These are phyloP conservation scores for Drosophila differens DNA, from an alignment of 2,888 invertebrate species.

Conservation along the genomic window DNA sequence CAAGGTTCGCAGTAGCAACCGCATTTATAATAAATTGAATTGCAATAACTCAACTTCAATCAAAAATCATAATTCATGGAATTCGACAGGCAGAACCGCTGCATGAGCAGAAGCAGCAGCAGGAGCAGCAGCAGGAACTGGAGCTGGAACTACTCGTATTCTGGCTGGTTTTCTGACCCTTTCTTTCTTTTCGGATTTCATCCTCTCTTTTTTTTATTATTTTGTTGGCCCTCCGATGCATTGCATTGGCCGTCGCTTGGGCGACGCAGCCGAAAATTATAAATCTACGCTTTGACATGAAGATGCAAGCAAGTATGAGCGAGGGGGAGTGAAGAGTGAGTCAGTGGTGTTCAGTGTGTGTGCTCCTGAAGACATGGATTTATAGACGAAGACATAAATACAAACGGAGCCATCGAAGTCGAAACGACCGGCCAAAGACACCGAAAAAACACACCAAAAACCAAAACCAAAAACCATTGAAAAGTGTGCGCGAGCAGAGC, in stretches of 20 bases:
- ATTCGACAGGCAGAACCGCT: constrained; percentile 74
- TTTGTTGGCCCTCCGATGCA: constrained; percentile 55
- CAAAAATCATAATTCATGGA: constrained; percentile 85
- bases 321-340: background rate
- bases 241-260: constrained; percentile 47
- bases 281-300: constrained; percentile 83
- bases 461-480: constrained; percentile 41
- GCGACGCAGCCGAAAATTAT: constrained; percentile 77
- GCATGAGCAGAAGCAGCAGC: constrained; percentile 24
- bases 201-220: constrained; percentile 10
- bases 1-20: constrained; percentile 64
- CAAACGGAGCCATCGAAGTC: constrained; percentile 67
- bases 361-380: constrained; percentile 75
- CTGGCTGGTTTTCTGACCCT: constrained; percentile 5
- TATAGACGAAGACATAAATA: constrained; percentile 80
- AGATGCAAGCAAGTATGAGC: constrained; percentile 63
- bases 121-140: constrained; percentile 21
- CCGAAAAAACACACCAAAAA: constrained; percentile 61
- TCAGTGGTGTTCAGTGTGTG: constrained; percentile 25
- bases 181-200: background rate
- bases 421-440: constrained; percentile 73
- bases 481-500: constrained; percentile 53
- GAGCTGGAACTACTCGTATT: constrained; percentile 4
- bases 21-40: constrained; percentile 83
- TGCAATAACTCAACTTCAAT: constrained; percentile 85